These are phyloP conservation scores for Hetaerina titia DNA, from an alignment of 2,888 invertebrate genomes.

Conservation along the genomic window DNA sequence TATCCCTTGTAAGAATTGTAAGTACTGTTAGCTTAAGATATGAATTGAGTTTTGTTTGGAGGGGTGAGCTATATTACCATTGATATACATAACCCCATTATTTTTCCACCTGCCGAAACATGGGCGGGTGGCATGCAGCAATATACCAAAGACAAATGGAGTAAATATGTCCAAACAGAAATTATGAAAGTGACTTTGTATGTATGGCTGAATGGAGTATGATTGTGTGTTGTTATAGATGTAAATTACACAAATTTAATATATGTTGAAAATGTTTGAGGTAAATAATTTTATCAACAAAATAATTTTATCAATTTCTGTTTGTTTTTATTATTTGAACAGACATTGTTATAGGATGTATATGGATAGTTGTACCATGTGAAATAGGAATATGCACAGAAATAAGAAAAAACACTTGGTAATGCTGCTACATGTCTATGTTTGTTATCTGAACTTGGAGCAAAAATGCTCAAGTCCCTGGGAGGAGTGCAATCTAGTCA, in stretches of 20 bases:
- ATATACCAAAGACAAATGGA: conserved; percentile 69
- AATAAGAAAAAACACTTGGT: conserved; percentile 11
- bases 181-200: conserved; percentile 47
- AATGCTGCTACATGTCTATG: conserved; percentile 42
- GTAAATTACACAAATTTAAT: conserved; percentile 41
- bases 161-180: conserved; percentile 61
- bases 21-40: conserved; percentile 46
- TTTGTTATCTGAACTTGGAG: conserved; percentile 55
- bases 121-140: conserved; percentile 68
- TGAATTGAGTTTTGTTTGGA: conserved; percentile 58
- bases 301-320: conserved; percentile 9
- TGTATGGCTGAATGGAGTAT: conserved; percentile 63
- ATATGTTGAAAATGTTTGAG: conserved; percentile 47
- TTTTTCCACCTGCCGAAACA: conserved; percentile 59
- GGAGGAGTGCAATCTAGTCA: conserved; percentile 71
- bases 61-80: conserved; percentile 45
- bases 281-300: conserved; percentile 40
- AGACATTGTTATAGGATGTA: conserved; percentile 21
- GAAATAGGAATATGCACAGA: conserved; percentile 40
- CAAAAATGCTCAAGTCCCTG: conserved; percentile 60
- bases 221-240: conserved; percentile 66
- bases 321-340: conserved; percentile 40
- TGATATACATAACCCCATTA: conserved; percentile 49
- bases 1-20: conserved; percentile 53
- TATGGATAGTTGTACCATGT: background rate